Evolutionary conservation across 2,888 invertebrate genomes (phyloP).

Genomic region (Urechis unicinctus): DNA sequence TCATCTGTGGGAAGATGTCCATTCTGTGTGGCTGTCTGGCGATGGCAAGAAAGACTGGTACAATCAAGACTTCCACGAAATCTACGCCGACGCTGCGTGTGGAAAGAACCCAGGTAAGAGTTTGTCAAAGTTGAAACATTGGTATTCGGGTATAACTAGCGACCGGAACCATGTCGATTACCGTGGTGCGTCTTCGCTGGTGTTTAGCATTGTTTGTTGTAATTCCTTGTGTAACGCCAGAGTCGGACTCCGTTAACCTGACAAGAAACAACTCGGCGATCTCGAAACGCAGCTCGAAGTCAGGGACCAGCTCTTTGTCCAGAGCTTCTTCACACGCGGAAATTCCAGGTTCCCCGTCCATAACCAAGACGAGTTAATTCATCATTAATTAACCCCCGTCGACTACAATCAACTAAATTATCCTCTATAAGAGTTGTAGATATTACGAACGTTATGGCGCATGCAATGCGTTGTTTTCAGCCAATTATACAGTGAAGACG

Average conservation of each 20-base stretch:
- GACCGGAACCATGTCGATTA: too few relatives aligned
- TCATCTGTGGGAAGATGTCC: slow-evolving; percentile 17
- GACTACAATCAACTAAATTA: too few relatives aligned
- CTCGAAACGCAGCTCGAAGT: background rate
- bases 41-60: slow-evolving; percentile 20
- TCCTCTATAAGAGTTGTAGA: too few relatives aligned
- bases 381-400: too few relatives aligned
- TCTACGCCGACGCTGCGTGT: slow-evolving; percentile 1
- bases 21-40: slow-evolving; percentile 18
- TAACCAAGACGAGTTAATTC: too few relatives aligned
- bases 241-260: background rate
- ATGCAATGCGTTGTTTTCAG: too few relatives aligned
- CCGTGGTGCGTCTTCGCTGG: too few relatives aligned
- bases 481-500: slow-evolving; percentile 15
- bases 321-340: background rate
- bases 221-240: background rate
- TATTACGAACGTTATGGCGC: too few relatives aligned
- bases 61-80: slow-evolving; percentile 12
- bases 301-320: background rate
- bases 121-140: background rate
- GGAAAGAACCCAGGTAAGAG: slow-evolving; percentile 2
- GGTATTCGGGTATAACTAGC: too few relatives aligned
- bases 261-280: background rate
- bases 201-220: background rate
- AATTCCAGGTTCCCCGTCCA: background rate